phyloP scores from a whole-genome alignment of 2,888 invertebrate species.

The Lithosia quadra region DNA sequence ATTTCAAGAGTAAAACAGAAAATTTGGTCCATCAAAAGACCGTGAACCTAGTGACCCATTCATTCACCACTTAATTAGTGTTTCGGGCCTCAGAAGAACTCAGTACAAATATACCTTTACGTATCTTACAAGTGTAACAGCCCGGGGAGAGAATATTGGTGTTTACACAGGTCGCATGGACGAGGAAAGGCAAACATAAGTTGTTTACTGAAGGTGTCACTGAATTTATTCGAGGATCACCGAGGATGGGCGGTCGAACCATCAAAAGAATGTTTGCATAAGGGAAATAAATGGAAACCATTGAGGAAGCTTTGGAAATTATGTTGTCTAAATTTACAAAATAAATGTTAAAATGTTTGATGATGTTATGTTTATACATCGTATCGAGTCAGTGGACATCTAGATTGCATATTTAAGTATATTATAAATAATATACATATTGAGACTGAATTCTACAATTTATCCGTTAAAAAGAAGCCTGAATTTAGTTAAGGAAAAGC shows the following conservation, averaged over 20 bases:
- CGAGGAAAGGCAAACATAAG: constrained; percentile 65
- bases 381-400: neutral
- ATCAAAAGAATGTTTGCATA: constrained; percentile 35
- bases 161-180: constrained; percentile 70
- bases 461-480: too few species aligned
- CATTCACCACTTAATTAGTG: constrained; percentile 17
- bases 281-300: constrained; percentile 42
- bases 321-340: neutral
- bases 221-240: constrained; percentile 64
- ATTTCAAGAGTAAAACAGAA: neutral
- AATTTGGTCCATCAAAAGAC: neutral
- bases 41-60: constrained; percentile 2
- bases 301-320: constrained; percentile 25
- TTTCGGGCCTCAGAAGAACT: neutral
- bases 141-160: constrained; percentile 68
- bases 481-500: too few species aligned
- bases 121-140: constrained; percentile 54
- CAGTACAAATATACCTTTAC: constrained; percentile 23
- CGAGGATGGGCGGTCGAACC: neutral
- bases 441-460: too few species aligned
- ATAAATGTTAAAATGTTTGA: neutral
- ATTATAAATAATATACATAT: neutral
- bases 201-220: constrained; percentile 67
- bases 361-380: neutral
- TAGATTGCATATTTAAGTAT: neutral